Evolutionary conservation across 1,140 invertebrate genomes (phyloP).

Genomic region (Euura saliciscinereae): DNA sequence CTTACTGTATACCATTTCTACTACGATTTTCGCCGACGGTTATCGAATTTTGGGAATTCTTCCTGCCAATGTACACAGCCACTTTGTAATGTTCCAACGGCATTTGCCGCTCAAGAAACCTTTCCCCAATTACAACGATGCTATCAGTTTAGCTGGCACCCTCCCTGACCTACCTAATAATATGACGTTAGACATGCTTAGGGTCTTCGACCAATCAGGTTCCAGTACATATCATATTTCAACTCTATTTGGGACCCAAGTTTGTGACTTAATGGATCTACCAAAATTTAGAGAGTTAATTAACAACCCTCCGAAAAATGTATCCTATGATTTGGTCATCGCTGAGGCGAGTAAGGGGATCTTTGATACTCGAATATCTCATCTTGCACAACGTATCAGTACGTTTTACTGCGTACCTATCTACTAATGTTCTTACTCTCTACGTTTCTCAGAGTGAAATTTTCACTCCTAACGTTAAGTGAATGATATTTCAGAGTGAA

Average conservation of each 20-base stretch:
- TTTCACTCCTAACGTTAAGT: too few relatives aligned
- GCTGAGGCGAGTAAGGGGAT: slow-evolving; percentile 33
- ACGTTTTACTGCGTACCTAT: too few relatives aligned
- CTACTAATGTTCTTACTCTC: too few relatives aligned
- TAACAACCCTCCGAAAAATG: slow-evolving; percentile 28
- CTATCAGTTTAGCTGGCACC: slow-evolving; percentile 43
- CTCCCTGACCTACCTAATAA: slow-evolving; percentile 37
- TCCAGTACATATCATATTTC: slow-evolving; percentile 7
- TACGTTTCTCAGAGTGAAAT: too few relatives aligned
- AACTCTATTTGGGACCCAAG: slow-evolving; percentile 11
- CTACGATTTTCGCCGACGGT: slow-evolving; percentile 11
- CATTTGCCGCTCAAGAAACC: slow-evolving; percentile 38
- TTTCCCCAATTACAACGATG: slow-evolving; percentile 54
- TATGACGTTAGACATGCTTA: slow-evolving; percentile 41
- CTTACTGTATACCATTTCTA: too few relatives aligned
- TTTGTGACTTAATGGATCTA: slow-evolving; percentile 23
- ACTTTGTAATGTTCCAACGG: slow-evolving; percentile 60
- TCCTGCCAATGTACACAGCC: slow-evolving; percentile 60
- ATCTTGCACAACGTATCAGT: too few relatives aligned
- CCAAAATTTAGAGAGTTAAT: slow-evolving; percentile 24
- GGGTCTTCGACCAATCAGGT: slow-evolving; percentile 26
- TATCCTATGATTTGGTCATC: slow-evolving; percentile 33
- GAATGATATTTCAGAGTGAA: too few relatives aligned
- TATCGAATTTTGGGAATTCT: slow-evolving; percentile 55
- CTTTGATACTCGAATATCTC: not conserved